Conservation (phyloP, 2,797 vertebrate species). For the Chrysocyon brachyurus region DNA sequence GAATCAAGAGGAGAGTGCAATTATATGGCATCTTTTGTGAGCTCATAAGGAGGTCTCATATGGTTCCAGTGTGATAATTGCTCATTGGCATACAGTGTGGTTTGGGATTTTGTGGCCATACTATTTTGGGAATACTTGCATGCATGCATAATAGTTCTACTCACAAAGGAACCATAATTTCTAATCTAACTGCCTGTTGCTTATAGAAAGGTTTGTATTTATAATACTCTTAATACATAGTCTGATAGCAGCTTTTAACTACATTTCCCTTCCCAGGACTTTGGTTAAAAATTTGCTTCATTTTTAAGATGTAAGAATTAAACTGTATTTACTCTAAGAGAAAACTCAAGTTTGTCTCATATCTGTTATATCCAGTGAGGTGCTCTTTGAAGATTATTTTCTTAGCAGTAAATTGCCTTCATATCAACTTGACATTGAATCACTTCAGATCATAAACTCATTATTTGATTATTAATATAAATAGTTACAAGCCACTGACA, state of each 20-base stretch:
- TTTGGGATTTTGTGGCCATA: not conserved
- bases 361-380: not conserved
- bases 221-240: not conserved
- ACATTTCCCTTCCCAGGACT: not conserved
- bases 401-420: not conserved
- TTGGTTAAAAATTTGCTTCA: not conserved
- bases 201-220: not conserved
- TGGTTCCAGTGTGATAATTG: not conserved
- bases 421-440: not conserved
- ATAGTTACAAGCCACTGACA: not conserved
- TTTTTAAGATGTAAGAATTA: not conserved
- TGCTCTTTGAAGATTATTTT: not conserved
- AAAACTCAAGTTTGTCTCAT: not conserved
- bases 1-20: not conserved
- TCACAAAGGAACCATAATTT: too few species aligned
- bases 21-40: not conserved
- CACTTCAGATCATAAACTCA: not conserved
- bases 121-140: not conserved
- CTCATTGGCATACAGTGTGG: not conserved
- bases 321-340: not conserved
- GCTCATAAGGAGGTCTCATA: not conserved
- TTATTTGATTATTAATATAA: not conserved
- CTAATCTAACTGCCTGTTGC: not conserved
- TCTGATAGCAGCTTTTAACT: not conserved
- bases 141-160: not conserved